Percentiles rank a stretch among this genome's conserved stretches.
Evolutionary conservation across 1,140 invertebrate species (phyloP).

Genomic region (Lasioglossum albipes): DNA sequence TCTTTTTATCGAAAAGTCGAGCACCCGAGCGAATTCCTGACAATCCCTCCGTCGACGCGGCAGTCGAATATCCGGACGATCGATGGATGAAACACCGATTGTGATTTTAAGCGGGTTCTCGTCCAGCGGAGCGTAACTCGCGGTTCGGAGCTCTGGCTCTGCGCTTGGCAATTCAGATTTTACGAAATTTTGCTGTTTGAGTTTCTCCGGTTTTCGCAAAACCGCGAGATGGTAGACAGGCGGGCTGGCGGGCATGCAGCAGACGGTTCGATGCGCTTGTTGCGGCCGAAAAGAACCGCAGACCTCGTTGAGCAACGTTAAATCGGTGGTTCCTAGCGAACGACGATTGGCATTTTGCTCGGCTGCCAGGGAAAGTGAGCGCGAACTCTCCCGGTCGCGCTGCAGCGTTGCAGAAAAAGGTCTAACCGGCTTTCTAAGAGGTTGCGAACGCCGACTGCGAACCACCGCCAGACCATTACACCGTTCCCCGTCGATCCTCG

Average conservation of each 20-base stretch:
- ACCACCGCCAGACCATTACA: too few species aligned
- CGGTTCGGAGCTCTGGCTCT: too few species aligned
- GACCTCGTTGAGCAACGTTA: constrained; percentile 1
- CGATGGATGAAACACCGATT: too few species aligned
- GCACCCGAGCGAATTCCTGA: too few species aligned
- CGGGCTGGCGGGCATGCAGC: too few species aligned
- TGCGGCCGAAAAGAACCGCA: neutral
- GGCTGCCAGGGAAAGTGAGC: constrained; percentile 67
- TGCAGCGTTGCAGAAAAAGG: constrained; percentile 36
- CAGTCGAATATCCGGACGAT: too few species aligned
- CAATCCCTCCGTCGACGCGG: too few species aligned
- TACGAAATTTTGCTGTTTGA: neutral
- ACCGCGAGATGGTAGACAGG: neutral
- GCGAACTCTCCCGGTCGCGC: constrained; percentile 55
- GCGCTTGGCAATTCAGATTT: neutral
- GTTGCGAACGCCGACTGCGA: constrained; percentile 13
- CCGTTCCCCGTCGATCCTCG: too few species aligned
- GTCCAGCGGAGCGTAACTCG: too few species aligned
- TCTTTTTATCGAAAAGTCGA: too few species aligned
- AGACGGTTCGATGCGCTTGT: neutral
- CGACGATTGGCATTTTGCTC: constrained; percentile 58
- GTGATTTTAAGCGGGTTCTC: too few species aligned
- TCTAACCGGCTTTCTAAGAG: constrained; percentile 54
- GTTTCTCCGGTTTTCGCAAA: neutral
- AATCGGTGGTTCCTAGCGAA: constrained; percentile 42